phyloP scores from a whole-genome alignment of 2,888 invertebrate species.

The Volucella zonaria region DNA sequence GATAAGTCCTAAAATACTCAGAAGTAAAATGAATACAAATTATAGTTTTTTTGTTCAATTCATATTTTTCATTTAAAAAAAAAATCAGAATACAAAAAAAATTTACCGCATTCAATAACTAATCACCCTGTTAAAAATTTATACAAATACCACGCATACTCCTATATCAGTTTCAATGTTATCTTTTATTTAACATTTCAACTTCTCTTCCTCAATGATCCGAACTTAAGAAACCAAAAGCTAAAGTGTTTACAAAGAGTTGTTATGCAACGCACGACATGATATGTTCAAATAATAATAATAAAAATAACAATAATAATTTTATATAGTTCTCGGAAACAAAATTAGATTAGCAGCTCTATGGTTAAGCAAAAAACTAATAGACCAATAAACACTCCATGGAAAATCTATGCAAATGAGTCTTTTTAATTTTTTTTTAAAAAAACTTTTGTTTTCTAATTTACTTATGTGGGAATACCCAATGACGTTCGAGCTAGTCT shows the following conservation, averaged over 20 bases:
- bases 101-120: neutral
- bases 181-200: conserved; percentile 57
- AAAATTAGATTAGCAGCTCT: conserved; percentile 44
- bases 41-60: too few species aligned
- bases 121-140: neutral
- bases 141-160: neutral
- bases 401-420: conserved; percentile 23
- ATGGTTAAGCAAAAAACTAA: conserved; percentile 28
- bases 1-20: neutral
- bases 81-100: neutral
- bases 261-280: conserved; percentile 27
- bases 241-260: conserved; percentile 52
- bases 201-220: conserved; percentile 29
- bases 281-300: conserved; percentile 1
- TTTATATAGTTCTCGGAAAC: conserved; percentile 17
- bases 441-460: neutral
- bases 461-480: conserved; percentile 84
- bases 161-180: conserved; percentile 37
- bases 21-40: too few species aligned
- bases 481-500: conserved; percentile 95
- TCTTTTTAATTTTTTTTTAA: neutral
- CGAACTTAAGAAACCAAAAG: conserved; percentile 62
- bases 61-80: too few species aligned
- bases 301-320: conserved; percentile 16
- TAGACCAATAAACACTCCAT: conserved; percentile 51